Evolutionary conservation across 1,140 invertebrate genomes (phyloP), one percentile per base, ranked within the genome.

Genomic region (Drosophila mojavensis): DNA sequence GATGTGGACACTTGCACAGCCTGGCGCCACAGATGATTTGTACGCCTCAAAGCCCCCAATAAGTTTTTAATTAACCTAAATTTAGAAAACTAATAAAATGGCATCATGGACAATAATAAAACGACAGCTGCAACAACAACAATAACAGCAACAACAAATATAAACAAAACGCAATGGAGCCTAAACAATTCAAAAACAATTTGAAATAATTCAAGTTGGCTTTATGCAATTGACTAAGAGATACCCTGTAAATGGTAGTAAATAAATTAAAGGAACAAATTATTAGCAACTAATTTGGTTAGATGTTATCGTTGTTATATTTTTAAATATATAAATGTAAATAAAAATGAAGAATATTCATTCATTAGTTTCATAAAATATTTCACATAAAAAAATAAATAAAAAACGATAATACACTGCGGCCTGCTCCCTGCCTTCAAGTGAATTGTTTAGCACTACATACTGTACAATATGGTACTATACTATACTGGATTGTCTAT

Each of bases 11-110:
- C 39, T 59, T 30, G 1, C 9, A 70, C 60, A 58, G 28, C 7
- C 30, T 36, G 30, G 30, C 53, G 50, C 26, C 50, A 53, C 11
- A 7, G 36, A 47, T 15, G 65, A 48, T 48, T 36, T 13, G 39
- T 54, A 58, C 43, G 68, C 15, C 56, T 43, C 60, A 72, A 78
- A 67, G 43, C 58, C 48, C 58, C 62, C 75, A 89, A 85, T 89
- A 89, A 83, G 88, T 89, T 89, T 89, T 89, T 89, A 89, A 89
- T 89, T 89, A 89, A 89, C 84, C 84, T 69, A 74, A 84, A 89
- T 89, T 84, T 84, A 33, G 75, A 79, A 84, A 79, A 84, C 85
- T 81, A 84, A 89, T 89, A 89, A 76, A 88, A 84, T 72, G 80
- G 43, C 69, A 78, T 60, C 78, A 75, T 62, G 36, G 36, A 26